These are phyloP conservation scores for Limnothrissa miodon DNA, from an alignment of 2,113 vertebrate genomes.

Conservation along the genomic window DNA sequence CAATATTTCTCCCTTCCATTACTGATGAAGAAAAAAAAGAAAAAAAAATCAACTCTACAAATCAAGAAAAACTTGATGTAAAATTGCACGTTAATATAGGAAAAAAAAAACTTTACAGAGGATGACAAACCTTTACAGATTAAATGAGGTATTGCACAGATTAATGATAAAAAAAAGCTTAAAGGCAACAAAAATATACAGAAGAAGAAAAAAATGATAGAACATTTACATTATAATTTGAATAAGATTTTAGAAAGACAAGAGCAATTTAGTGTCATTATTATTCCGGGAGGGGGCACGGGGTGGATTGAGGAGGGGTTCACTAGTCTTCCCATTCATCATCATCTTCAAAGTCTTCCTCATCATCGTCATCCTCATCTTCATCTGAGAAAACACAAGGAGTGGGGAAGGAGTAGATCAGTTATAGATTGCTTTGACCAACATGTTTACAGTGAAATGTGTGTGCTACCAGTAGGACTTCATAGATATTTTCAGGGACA, in stretches of 20 bases:
- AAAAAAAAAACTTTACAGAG: slow-evolving; percentile 67
- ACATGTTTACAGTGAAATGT: not conserved
- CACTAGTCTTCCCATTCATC: slow-evolving; percentile 97
- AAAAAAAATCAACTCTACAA: slow-evolving; percentile 71
- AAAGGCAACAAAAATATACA: slow-evolving; percentile 97
- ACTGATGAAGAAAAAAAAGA: slow-evolving; percentile 56
- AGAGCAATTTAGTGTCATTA: slow-evolving; percentile 85
- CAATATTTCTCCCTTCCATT: slow-evolving; percentile 64
- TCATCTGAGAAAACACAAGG: slow-evolving; percentile 74
- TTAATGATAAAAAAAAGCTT: slow-evolving; percentile 84
- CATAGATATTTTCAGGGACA: no score
- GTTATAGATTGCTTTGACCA: not conserved
- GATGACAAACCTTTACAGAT: slow-evolving; percentile 88
- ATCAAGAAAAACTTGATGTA: slow-evolving; percentile 70
- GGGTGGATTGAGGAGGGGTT: slow-evolving; percentile 39
- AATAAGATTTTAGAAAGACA: slow-evolving; percentile 86
- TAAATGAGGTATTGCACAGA: slow-evolving; percentile 99
- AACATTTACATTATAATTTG: slow-evolving; percentile 93
- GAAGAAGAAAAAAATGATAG: slow-evolving; percentile 86
- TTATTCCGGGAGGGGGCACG: slow-evolving; percentile 62
- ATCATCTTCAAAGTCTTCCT: slow-evolving; percentile 95
- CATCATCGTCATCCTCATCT: slow-evolving; percentile 95
- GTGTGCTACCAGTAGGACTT: no score
- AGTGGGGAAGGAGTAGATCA: not conserved
- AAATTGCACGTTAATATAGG: slow-evolving; percentile 79